Percentiles rank a stretch among this genome's conserved stretches.
These are phyloP conservation scores for Rosalia funebris DNA, from an alignment of 2,888 invertebrate genomes.

Conservation along the genomic window DNA sequence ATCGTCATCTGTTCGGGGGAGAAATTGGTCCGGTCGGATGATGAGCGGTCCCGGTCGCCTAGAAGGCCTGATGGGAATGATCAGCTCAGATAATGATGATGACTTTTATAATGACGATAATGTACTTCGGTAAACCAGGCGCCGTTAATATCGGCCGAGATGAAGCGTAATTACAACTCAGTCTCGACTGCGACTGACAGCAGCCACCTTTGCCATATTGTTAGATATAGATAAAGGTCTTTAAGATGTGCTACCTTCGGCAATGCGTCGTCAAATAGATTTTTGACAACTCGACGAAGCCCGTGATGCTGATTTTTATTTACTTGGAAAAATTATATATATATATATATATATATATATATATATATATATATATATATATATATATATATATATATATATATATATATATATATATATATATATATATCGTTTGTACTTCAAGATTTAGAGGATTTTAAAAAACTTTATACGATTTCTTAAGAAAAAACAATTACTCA, in stretches of 20 bases:
- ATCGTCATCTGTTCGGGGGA: constrained; percentile 21
- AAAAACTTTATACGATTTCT: too few species aligned
- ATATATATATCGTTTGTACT: too few species aligned
- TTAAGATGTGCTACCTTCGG: constrained; percentile 36
- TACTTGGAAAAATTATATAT: too few species aligned
- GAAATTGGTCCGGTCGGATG: constrained; percentile 27
- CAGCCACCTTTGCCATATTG: constrained; percentile 51
- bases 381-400: too few species aligned
- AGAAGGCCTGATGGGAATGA: constrained; percentile 54
- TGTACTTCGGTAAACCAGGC: constrained; percentile 61
- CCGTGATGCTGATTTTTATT: too few species aligned
- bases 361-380: too few species aligned
- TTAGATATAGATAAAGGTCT: constrained; percentile 52
- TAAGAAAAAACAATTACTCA: too few species aligned
- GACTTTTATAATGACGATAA: constrained; percentile 64
- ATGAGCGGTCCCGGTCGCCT: constrained; percentile 39
- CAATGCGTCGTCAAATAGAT: constrained; percentile 29
- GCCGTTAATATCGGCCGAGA: constrained; percentile 61
- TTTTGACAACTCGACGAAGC: constrained; percentile 21
- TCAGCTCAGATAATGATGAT: constrained; percentile 63
- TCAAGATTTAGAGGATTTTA: too few species aligned
- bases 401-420: too few species aligned
- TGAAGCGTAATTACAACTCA: constrained; percentile 61
- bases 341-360: too few species aligned
- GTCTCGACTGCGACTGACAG: constrained; percentile 54